Percentiles rank a stretch among this genome's conserved stretches.
phyloP scores from a whole-genome alignment of 2,113 vertebrate genomes.

The Passer montanus region DNA sequence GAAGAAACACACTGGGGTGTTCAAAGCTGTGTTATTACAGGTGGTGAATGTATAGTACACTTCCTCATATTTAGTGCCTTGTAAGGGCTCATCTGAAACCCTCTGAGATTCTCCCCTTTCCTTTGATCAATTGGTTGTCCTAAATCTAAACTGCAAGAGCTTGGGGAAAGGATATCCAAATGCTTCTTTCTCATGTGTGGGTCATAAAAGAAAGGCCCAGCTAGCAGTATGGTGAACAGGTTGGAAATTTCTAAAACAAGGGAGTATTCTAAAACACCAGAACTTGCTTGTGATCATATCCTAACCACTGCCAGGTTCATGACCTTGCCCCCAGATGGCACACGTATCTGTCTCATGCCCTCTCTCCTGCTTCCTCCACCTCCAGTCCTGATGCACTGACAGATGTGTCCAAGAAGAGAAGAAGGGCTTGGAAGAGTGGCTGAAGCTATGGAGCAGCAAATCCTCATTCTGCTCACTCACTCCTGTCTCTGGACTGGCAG shows the following conservation, averaged over 20 bases:
- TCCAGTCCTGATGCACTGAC: not conserved
- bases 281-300: not conserved
- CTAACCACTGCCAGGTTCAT: not conserved
- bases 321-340: not conserved
- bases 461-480: not conserved
- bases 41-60: not conserved
- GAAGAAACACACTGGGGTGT: not conserved
- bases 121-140: not conserved
- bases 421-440: not conserved
- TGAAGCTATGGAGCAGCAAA: not conserved
- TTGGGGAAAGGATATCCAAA: not conserved
- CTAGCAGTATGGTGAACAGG: accelerated
- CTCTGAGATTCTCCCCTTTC: not conserved
- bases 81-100: not conserved
- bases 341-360: not conserved
- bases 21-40: not conserved
- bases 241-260: not conserved
- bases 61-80: not conserved
- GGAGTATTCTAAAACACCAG: not conserved
- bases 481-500: not conserved
- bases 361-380: not conserved
- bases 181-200: not conserved
- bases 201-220: not conserved
- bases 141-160: not conserved
- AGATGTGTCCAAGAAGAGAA: not conserved